Base-by-base conservation (phyloP, 2,113 vertebrate species). In the Pterocles burchelli region DNA sequence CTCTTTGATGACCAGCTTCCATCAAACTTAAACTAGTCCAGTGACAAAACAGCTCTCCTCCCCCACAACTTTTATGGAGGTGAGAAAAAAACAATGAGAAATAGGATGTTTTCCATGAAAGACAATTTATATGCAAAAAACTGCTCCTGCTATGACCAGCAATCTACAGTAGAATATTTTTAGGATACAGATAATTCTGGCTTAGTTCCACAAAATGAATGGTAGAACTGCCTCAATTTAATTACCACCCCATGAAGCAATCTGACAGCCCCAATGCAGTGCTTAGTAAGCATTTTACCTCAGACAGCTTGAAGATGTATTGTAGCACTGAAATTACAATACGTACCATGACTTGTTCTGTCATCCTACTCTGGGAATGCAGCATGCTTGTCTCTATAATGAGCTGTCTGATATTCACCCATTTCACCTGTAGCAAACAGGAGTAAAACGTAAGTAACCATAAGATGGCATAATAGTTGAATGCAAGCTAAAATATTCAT, bases 251-350 rank as follows among this genome's bases (percentile, higher is more conserved):
- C 78, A 88, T 82, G 93, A 98, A 98, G 87, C 87, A 91, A 89
- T 95, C 88, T 97, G 97, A 98, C 96, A 98, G 96, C 68, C 57
- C 71, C 85, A 94, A 33, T 78, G 73, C 78, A 96, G 59, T 96
- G 96, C 97, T 98, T 97, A 97, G 94, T 97, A 98, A 98, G 97
- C 96, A 86, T 97, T 98, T 97, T 97, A 96, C 82, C 43, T 82
- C 86, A 97, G 96, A 96, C 91, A 97, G 95, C 85, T 96, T 93
- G 86, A 96, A 97, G 96, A 97, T 84, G 82, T 80, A 96, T 79
- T 83, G 89, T 85, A 95, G 77, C 82, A 76, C 78, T 94, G 94
- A 97, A 97, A 97, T 97, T 96, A 96, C 86, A 96, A 93, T 96
- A 97, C 80, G 2, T 92, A 95, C 93, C 95, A 88, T 88, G 95